A percentile compares a stretch with the other conserved stretches of the same genome.
phyloP scores from a whole-genome alignment of 2,888 invertebrate genomes.

The Plagodis dolabraria region DNA sequence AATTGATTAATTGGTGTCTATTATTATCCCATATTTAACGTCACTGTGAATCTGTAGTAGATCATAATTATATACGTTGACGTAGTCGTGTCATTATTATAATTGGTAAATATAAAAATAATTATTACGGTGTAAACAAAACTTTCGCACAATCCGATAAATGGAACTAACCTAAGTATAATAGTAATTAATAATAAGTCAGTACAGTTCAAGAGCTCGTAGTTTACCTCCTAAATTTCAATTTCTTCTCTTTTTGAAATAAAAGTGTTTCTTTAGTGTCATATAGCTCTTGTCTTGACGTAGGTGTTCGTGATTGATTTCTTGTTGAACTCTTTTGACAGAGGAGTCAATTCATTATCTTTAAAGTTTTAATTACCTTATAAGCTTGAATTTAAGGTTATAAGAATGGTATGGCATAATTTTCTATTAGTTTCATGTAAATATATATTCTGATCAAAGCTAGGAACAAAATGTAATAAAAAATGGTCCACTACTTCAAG shows the following conservation, averaged over 20 bases:
- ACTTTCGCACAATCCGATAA: constrained; percentile 81
- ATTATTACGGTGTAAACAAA: constrained; percentile 59
- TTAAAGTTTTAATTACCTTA: constrained; percentile 7
- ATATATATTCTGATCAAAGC: constrained; percentile 64
- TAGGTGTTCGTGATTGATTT: neutral
- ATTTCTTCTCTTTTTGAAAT: neutral
- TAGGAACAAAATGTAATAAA: constrained; percentile 67
- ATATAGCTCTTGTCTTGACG: constrained; percentile 1
- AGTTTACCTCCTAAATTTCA: constrained; percentile 8
- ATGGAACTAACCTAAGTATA: constrained; percentile 76
- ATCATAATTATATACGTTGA: constrained; percentile 64
- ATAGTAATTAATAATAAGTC: constrained; percentile 63
- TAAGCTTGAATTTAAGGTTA: constrained; percentile 13
- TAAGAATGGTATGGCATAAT: constrained; percentile 14
- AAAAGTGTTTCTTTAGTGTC: constrained; percentile 3
- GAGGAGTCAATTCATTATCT: neutral
- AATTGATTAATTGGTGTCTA: constrained; percentile 76
- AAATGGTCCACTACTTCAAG: constrained; percentile 79
- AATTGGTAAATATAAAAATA: constrained; percentile 53
- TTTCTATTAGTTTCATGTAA: constrained; percentile 48
- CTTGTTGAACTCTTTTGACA: neutral
- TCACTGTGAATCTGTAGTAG: constrained; percentile 48
- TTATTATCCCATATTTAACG: constrained; percentile 56
- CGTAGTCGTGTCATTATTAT: constrained; percentile 74
- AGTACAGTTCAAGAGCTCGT: constrained; percentile 21